Evolutionary conservation across 2,113 vertebrate species (phyloP), one percentile per base, ranked within the genome.

Genomic region (Mirza zaza): DNA sequence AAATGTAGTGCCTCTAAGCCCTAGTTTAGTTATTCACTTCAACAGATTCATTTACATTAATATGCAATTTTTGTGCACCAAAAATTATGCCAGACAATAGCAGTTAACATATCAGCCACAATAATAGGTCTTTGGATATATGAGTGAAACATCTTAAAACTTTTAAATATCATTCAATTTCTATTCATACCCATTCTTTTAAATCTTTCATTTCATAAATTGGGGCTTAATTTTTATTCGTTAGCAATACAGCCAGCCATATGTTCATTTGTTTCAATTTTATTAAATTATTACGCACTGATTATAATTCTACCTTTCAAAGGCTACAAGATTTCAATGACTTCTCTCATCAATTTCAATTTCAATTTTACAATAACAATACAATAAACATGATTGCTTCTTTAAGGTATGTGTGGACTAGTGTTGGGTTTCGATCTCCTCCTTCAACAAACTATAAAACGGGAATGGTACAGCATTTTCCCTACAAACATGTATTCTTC

Each of bases 401-500:
- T 71, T 87, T 87, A 89, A 71, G 68, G 83, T 86, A 76, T 20
- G 57, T 90, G 79, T 96, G 71, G 6, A 90, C 45, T 87, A 68
- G 25, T 29, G 61, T 36, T 93, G 52, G 48, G 57, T 96, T 94
- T 97, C 73, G 73, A 82, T 92, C n/a, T 48, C 70, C 90, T 97
- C 96, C 92, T 96, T 96, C 95, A 98, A 95, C 85, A 97, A 97
- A 98, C 96, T 96, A 90, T 97, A 95, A 97, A 97, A 97, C 97
- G 94, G 94, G 98, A 98, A 98, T 97, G 98, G 97, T 97, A 96
- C 90, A 94, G 97, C 79, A 98, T 98, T 98, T 98, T 98, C 97
- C 98, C 97, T 89, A 82, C 96, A 98, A 99, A 98, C 98, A 97
- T 98, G 97, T 97, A 98, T 98, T 98, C 96, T 97, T 98, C 98